A percentile compares a stretch with the other conserved stretches of the same genome.
phyloP scores from a whole-genome alignment of 2,113 vertebrate genomes.

The Cebidichthys violaceus region DNA sequence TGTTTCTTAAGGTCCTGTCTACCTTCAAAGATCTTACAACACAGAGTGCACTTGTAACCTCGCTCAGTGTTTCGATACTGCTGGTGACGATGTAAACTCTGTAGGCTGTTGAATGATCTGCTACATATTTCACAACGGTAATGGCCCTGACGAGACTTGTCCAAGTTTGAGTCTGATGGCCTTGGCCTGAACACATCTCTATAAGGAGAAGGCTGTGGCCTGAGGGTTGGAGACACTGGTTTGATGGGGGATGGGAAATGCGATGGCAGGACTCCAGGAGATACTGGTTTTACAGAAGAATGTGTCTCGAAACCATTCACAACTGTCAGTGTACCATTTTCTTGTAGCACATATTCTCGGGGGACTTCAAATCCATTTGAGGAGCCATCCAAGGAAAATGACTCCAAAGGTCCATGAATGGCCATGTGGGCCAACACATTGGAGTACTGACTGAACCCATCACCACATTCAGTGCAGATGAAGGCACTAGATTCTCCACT shows the following conservation, averaged over 20 bases:
- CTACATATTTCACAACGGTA: constrained; percentile 84
- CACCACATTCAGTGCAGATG: constrained; percentile 86
- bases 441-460: constrained; percentile 83
- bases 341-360: constrained; percentile 85
- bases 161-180: constrained; percentile 49
- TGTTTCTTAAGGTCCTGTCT: constrained; percentile 78
- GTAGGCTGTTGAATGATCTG: constrained; percentile 78
- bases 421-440: constrained; percentile 82
- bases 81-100: constrained; percentile 82
- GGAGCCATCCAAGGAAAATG: constrained; percentile 80
- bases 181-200: constrained; percentile 59
- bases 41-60: constrained; percentile 84
- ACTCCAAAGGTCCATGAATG: constrained; percentile 81
- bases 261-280: constrained; percentile 71
- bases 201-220: constrained; percentile 28
- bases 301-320: constrained; percentile 76
- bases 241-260: constrained; percentile 55
- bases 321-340: constrained; percentile 84
- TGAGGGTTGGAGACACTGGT: constrained; percentile 59
- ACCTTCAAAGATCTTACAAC: constrained; percentile 81
- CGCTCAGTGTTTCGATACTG: constrained; percentile 82
- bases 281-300: constrained; percentile 64
- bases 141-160: constrained; percentile 61
- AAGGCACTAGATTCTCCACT: constrained; percentile 77
- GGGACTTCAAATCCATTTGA: constrained; percentile 81